These are phyloP conservation scores for Pseudomyrmex dendroicus DNA, from an alignment of 1,140 invertebrate species.

Conservation along the genomic window DNA sequence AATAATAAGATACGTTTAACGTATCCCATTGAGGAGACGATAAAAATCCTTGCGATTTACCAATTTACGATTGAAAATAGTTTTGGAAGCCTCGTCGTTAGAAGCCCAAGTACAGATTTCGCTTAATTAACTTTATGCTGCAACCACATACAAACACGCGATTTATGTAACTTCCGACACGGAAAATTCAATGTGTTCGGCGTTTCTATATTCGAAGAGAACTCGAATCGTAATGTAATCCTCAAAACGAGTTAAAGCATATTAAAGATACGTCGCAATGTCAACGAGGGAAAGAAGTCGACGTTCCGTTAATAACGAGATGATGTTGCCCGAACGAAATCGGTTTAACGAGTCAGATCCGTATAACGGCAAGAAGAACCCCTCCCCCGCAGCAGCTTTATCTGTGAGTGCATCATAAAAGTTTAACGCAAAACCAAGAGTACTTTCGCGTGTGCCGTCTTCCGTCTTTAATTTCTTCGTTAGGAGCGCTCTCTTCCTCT, in stretches of 20 bases:
- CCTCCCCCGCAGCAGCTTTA: constrained; percentile 20
- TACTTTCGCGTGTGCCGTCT: constrained; percentile 22
- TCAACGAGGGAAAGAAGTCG: not conserved
- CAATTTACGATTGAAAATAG: constrained; percentile 49
- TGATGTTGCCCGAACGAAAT: constrained; percentile 50
- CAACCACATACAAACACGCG: no score
- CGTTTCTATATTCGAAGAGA: not conserved
- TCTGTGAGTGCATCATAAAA: constrained; percentile 64
- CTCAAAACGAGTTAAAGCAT: constrained; percentile 1
- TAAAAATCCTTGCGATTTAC: constrained; percentile 30
- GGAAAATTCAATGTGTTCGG: not conserved
- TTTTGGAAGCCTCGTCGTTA: not conserved
- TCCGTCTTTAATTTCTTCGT: constrained; percentile 65
- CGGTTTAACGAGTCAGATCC: constrained; percentile 51
- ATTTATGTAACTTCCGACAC: no score
- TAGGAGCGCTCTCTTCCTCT: constrained; percentile 34
- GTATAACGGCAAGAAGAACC: constrained; percentile 19
- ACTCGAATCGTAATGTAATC: not conserved
- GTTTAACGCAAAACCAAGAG: constrained; percentile 63
- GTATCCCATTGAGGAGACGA: constrained; percentile 22
- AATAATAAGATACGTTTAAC: constrained; percentile 59
- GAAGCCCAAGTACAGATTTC: not conserved
- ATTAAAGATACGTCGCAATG: constrained; percentile 34
- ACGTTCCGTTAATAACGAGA: constrained; percentile 41
- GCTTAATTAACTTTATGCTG: no score